Percentiles rank a stretch among this genome's conserved stretches.
These are phyloP conservation scores for Leucophenga montana DNA, from an alignment of 2,888 invertebrate species.

Conservation along the genomic window DNA sequence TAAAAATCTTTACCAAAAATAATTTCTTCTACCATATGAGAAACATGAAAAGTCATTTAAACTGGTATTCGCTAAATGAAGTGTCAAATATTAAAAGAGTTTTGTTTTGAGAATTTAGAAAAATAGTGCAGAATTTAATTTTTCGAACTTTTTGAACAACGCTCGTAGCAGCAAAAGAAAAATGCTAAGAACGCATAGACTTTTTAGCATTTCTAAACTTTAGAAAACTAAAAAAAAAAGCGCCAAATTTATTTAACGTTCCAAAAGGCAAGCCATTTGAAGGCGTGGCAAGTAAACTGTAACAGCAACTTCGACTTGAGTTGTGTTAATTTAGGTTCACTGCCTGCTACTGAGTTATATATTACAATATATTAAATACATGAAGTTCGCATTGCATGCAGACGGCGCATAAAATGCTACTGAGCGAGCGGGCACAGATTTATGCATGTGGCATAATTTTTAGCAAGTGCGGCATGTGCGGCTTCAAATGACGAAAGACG, in stretches of 20 bases:
- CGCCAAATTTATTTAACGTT: background rate
- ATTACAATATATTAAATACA: background rate
- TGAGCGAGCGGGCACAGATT: background rate
- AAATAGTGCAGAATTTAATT: no score
- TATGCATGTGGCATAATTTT: conserved; percentile 1
- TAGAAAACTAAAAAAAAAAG: background rate
- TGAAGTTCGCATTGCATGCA: conserved; percentile 25
- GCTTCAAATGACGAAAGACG: background rate
- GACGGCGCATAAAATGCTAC: background rate
- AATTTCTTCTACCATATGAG: no score
- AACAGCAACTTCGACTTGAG: background rate
- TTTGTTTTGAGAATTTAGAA: no score
- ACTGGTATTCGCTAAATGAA: no score
- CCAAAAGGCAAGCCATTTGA: background rate
- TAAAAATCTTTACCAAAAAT: no score
- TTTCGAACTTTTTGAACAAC: no score
- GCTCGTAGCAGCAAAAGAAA: no score
- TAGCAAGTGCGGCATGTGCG: background rate
- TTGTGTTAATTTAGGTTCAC: no score
- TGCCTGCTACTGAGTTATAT: no score
- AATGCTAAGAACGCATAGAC: no score
- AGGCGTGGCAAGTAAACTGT: background rate
- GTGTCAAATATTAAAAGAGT: no score
- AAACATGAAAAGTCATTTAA: no score
- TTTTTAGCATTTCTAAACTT: background rate